Evolutionary conservation across 2,888 invertebrate genomes (phyloP), one percentile per base, ranked within the genome.

Genomic region (Polymixis flavicincta): DNA sequence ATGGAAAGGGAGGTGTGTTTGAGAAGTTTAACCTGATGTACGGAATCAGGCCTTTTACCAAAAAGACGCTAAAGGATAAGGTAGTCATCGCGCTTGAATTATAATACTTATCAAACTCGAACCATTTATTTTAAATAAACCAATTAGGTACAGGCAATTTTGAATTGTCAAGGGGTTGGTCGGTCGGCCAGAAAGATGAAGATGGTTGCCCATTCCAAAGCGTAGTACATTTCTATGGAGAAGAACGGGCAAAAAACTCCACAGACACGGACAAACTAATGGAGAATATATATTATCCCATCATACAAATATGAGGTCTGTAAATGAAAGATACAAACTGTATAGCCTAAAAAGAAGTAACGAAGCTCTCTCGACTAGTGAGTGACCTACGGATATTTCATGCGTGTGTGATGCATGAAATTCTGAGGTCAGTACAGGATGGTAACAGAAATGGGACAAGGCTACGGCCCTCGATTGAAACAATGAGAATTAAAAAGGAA

Each of bases 381-480:
- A 32, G 8, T 68, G 50, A 52, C 28, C 42, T 45, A 59, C 9
- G 6, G 0, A 70, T 45, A 45, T 79, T 28, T 52, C 22, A 71
- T 60, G 19, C 45, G 22, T 55, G 0, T 52, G 19, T n/a, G 14
- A n/a, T 28, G 4, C 45, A 54, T 60, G 17, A 11, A 52, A 59
- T 60, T 17, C 60, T 48, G 28, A 71, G 74, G 71, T 74, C 68
- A 83, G 59, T 57, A 22, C 42, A 54, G 28, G n/a, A 70, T 73
- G 45, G 32, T n/a, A 22, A 61, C 59, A 37, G 28, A 78, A 83
- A 78, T 19, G 45, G 64, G 37, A 25, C 72, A 60, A 69, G 72
- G 80, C 48, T 65, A 54, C n/a, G 74, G 25, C 59, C 50, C 13
- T 69, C n/a, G 25, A 45, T 19, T 22, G 59, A 69, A 59, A 25